Conservation (phyloP, 2,888 invertebrate genomes). For the Cephalotes varians region DNA sequence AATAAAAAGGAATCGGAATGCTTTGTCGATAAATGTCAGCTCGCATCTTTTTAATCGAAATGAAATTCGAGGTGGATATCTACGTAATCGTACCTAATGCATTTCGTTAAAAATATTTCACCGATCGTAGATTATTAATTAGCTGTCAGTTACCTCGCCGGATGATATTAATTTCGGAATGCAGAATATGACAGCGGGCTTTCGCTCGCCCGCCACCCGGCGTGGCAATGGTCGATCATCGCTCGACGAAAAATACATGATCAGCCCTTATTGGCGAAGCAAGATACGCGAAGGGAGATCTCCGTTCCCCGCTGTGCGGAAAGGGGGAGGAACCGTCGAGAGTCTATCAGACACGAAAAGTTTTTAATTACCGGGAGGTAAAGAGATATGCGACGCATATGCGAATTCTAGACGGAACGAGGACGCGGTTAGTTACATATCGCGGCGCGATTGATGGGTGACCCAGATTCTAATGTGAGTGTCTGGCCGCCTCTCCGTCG, state of each 20-base stretch:
- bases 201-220: background rate
- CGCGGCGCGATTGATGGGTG: slow-evolving; percentile 64
- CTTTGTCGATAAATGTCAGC: background rate
- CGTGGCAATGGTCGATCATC: background rate
- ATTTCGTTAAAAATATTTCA: slow-evolving; percentile 9
- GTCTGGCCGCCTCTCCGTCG: slow-evolving; percentile 54
- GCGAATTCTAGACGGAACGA: slow-evolving; percentile 11
- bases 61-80: background rate
- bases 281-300: background rate
- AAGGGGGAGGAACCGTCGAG: background rate
- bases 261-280: slow-evolving; percentile 14
- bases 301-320: background rate
- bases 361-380: slow-evolving; percentile 25
- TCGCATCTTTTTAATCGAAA: background rate
- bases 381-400: background rate
- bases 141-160: slow-evolving; percentile 31
- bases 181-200: slow-evolving; percentile 3
- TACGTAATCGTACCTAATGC: background rate
- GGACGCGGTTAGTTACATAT: slow-evolving; percentile 59
- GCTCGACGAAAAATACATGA: background rate
- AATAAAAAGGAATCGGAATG: background rate
- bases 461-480: slow-evolving; percentile 53
- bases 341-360: background rate
- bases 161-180: slow-evolving; percentile 31
- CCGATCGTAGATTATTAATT: slow-evolving; percentile 27